Percentiles rank a stretch among this genome's conserved stretches.
Evolutionary conservation across 1,140 invertebrate genomes (phyloP).

Genomic region (Drosophila bipectinata): DNA sequence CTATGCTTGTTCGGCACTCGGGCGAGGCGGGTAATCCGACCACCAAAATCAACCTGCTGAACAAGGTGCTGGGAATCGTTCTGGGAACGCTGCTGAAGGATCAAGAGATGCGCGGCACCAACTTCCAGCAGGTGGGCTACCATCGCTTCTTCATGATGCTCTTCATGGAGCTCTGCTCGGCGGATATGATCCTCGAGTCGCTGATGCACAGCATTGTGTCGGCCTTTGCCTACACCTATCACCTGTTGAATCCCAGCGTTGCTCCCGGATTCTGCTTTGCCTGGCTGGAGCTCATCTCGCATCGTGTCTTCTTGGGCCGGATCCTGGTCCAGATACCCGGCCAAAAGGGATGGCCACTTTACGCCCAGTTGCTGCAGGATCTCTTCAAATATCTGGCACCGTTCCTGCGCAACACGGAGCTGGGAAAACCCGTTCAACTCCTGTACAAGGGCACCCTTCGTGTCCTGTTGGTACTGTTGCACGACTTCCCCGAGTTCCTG

Average conservation of each 20-base stretch:
- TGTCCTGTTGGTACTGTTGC: slow-evolving; percentile 97
- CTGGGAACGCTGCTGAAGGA: slow-evolving; percentile 97
- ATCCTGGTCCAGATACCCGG: slow-evolving; percentile 95
- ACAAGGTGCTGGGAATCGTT: slow-evolving; percentile 98
- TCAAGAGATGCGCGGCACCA: slow-evolving; percentile 93
- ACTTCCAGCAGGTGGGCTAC: slow-evolving; percentile 99
- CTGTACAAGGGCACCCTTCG: slow-evolving; percentile 98
- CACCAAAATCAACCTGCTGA: slow-evolving; percentile 98
- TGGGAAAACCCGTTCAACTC: slow-evolving; percentile 95
- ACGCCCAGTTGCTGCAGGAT: slow-evolving; percentile 96
- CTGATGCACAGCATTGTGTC: slow-evolving; percentile 87
- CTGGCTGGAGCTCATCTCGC: slow-evolving; percentile 98
- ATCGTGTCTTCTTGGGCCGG: slow-evolving; percentile 97
- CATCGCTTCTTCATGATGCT: slow-evolving; percentile 98
- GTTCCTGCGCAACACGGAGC: slow-evolving; percentile 97
- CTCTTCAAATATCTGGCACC: slow-evolving; percentile 98
- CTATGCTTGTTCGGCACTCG: slow-evolving; percentile 97
- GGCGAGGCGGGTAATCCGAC: slow-evolving; percentile 94
- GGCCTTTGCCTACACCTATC: slow-evolving; percentile 95
- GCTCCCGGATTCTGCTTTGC: slow-evolving; percentile 98
- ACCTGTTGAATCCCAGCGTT: slow-evolving; percentile 96
- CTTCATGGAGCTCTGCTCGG: slow-evolving; percentile 97
- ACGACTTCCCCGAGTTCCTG: slow-evolving; percentile 99
- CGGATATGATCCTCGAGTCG: slow-evolving; percentile 92
- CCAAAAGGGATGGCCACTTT: slow-evolving; percentile 94